Evolutionary conservation across 2,888 invertebrate genomes (phyloP), one percentile per base, ranked within the genome.

Genomic region (Neuroscelio doddi): DNA sequence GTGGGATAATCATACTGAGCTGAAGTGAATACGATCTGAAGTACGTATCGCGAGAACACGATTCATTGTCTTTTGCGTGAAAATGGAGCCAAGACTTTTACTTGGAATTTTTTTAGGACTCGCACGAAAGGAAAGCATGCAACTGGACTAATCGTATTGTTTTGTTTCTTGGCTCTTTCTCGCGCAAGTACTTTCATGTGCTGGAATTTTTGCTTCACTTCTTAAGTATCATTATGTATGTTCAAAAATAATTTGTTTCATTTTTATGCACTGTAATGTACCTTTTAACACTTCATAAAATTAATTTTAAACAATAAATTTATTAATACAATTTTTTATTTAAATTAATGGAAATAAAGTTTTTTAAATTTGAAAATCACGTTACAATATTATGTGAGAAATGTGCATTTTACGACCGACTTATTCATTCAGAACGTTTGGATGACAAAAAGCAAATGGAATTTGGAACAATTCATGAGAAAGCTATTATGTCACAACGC

Each of bases 401-500:
- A 21, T 3, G 3, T 21, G 2, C 21, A 21, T 5, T 21, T 5
- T 5, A 5, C 5, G 21, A 21, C 5, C 2, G 2, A 21, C 5
- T 15, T 27, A 27, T 27, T 44, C 12, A 29, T 27, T 26, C 12
- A 7, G 26, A 12, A 44, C 27, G 3, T 30, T 3, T 15, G 9
- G 17, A 34, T 34, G 21, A 5, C n/a, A 27, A 44, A 16, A 42
- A 53, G 27, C 9, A 7, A 24, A 50, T 34, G 49, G 62, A 51
- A 62, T 50, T 56, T 62, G 56, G 51, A 56, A 62, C 62, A 62
- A 50, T 51, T 56, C 51, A 46, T 46, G 51, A 56, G 62, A 62
- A 62, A 62, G 62, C 44, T 56, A 50, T 51, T 56, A 63, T 56
- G 63, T 63, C 56, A 42, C 51, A 46, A 34, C 46, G 16, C 36